A percentile compares a stretch with the other conserved stretches of the same genome.
Conservation (phyloP, 2,113 vertebrate genomes). For the human (Homo sapiens) region DNA sequence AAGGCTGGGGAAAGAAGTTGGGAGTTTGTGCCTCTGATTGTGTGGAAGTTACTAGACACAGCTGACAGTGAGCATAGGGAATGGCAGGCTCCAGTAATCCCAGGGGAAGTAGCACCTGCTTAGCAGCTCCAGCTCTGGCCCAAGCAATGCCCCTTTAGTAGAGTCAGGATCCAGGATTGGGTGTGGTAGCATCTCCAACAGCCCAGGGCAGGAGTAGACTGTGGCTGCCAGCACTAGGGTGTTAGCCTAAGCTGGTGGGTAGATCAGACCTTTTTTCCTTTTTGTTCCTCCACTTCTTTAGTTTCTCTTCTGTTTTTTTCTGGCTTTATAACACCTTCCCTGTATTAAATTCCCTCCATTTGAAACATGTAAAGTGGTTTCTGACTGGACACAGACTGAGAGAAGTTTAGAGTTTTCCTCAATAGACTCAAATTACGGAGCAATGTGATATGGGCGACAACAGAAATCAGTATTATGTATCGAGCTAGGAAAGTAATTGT, state of each 20-base stretch:
- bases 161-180: not conserved
- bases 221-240: fast-evolving
- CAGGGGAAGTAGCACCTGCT: not conserved
- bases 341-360: not conserved
- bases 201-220: not conserved
- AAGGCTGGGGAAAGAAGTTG: not conserved
- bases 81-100: not conserved
- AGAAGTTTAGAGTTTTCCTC: not conserved
- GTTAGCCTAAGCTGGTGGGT: too few species aligned
- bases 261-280: not conserved
- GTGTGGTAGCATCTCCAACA: not conserved
- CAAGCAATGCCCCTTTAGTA: too few species aligned
- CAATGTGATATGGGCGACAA: not conserved
- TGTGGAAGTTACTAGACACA: not conserved
- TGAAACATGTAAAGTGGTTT: not conserved
- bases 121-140: not conserved
- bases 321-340: not conserved
- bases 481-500: too few species aligned
- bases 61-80: not conserved
- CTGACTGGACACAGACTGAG: not conserved
- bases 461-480: not conserved
- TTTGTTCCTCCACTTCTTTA: not conserved
- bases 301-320: not conserved
- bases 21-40: not conserved
- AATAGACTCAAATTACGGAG: not conserved